Base-by-base conservation (phyloP, 53 echinoderm and acorn worm genomes). In the Astropecten irregularis region DNA sequence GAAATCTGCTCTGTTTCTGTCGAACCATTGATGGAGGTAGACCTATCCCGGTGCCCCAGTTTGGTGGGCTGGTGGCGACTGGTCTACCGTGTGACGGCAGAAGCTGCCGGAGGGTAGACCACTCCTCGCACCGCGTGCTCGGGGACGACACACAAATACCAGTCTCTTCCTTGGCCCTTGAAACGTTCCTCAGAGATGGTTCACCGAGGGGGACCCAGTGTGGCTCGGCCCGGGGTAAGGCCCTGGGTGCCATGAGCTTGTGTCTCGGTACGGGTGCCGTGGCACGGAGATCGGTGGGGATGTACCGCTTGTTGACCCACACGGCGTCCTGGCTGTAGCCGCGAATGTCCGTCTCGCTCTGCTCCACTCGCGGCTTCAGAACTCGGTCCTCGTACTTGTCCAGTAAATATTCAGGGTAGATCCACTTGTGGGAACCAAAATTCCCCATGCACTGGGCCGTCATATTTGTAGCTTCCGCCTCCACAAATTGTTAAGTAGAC, bases 251-350 rank as follows among this genome's bases (percentile, higher is more conserved):
- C 33, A 96, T 89, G 20, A 96, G 87, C 83, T 96, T 96, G 61
- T 92, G 97, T 27, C 94, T 70, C 60, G 97, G 92, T 56, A 96
- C 97, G n/a, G 97, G 97, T 20, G 97, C 97, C 39, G 97, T 94
- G 83, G 93, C 91, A n/a, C 97, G 89, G 79, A 96, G 89, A 81
- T 96, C 97, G 58, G 93, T 96, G 11, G 97, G 97, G 56, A 96
- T 96, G 60, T 92, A 96, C 22, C 97, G 89, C 77, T 96, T 94
- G 82, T 93, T 91, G 28, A 96, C 97, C 97, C 93, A 96, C 29
- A 94, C 93, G 15, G 97, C 94, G 33, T 96, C 79, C 20, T 49
- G 51, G 66, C 89, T 85, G 54, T 49, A 77, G 1, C 93, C 93
- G 21, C 76, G 52, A 23, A 91, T 81, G 8, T 82, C 69, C 4